Base-by-base conservation (phyloP, 1,140 invertebrate genomes). In the Formica exsecta region DNA sequence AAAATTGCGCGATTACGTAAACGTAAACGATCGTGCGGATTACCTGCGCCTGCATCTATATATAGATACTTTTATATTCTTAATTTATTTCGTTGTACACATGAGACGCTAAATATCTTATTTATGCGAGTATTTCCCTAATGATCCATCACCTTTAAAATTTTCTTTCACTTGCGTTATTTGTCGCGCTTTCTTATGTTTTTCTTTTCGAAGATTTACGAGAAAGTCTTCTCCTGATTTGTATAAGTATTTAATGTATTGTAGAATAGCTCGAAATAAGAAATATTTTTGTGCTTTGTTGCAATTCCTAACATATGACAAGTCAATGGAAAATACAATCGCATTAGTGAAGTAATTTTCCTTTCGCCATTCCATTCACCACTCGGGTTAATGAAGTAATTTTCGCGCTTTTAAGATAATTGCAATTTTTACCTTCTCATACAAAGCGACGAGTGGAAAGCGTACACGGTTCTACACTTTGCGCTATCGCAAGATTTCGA, bases 401-500 rank as follows among this genome's bases (percentile, higher is more conserved):
- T 71, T 73, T 44, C 7, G 19, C 38, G 25, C 29, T 83, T 73
- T 65, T 81, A 44, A 73, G 13, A 81, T 71, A 79, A 77, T 65
- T 54, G 32, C 64, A 1, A 77, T 51, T 44, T 38, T 48, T 51
- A 51, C 25, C 32, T 48, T 83, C 54, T 61, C 41, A 38, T n/a
- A 29, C 32, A 41, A 57, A 70, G 51, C 36, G 22, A 36, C 7
- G 22, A 25, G 13, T 83, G 68, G 38, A 83, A 74, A 83, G 38
- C 36, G 51, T 73, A 83, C 66, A 36, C 25, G 66, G 73, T 81
- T 83, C 68, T 83, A 48, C 54, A 36, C 51, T 74, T 62, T 0
- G 38, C 25, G 13, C 41, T 83, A 83, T 83, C 79, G 48, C 25
- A 0, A 9, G n/a, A 62, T 83, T 74, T 83, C 79, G 38, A 83